Base-by-base conservation (phyloP, 2,797 vertebrate genomes). In the Leptatherina wallacei region DNA sequence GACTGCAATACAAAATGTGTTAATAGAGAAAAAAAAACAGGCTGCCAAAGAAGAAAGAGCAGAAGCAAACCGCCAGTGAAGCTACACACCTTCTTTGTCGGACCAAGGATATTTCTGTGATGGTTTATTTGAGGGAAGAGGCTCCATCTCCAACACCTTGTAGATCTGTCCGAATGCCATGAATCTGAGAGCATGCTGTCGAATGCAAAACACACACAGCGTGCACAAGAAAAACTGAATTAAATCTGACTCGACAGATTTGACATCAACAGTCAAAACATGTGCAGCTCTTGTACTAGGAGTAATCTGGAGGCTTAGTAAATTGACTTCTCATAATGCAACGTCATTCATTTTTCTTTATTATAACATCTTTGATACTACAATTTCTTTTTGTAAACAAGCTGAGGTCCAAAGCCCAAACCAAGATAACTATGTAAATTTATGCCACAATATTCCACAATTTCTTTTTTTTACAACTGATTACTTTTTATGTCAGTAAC, bases 81-180 rank as follows among this genome's bases (percentile, higher is more conserved):
- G 60, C 16, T 60, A 82, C 83, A 33, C 56, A 93, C 98, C 97
- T 95, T 99, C 98, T 96, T 97, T 98, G 82, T 99, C 97, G 88
- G 94, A 94, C 97, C 98, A 98, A 29, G 96, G 96, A 84, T 96
- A 99, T 93, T 98, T 99, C 93, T 98, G 97, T 88, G 96, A 96
- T 63, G 97, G 96, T 91, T 99, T 99, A 94, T 95, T 98, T 88
- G 97, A 98, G 69, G 97, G 97, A 70, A 99, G 96, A 62, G 98
- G 97, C 62, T 99, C 98, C 97, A 99, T 99, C 88, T 98, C 97
- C 91, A 99, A 88, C 81, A 99, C 97, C 91, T 98, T 99, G 92
- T 97, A 98, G 92, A 99, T 98, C 89, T 99, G 97, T 84, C 97
- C 98, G 68, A 99, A 99, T 6, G 98, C 98, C 92, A 98, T 97